phyloP scores from a whole-genome alignment of 2,797 vertebrate species.

The Yasuhikotakia modesta region DNA sequence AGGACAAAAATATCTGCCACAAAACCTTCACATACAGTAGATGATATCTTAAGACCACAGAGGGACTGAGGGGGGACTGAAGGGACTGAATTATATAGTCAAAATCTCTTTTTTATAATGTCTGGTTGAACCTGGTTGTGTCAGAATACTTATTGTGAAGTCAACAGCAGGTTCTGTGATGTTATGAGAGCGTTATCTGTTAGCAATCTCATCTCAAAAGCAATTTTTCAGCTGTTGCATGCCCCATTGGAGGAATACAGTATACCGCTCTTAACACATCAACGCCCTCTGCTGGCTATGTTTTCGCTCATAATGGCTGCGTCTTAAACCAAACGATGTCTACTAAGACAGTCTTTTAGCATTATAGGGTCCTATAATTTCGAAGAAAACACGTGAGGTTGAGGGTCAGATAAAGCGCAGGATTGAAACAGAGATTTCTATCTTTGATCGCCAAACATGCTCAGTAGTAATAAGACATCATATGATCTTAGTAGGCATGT shows the following conservation, averaged over 20 bases:
- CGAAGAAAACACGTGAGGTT: slow-evolving; percentile 39
- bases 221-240: background rate
- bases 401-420: slow-evolving; percentile 34
- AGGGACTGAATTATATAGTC: slow-evolving; percentile 1
- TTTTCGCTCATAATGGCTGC: background rate
- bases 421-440: slow-evolving; percentile 27
- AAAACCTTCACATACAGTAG: background rate
- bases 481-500: no score
- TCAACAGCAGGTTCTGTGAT: background rate
- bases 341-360: background rate
- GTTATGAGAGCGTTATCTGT: background rate
- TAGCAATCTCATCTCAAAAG: background rate
- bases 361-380: background rate
- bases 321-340: background rate
- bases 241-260: background rate
- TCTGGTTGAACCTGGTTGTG: background rate
- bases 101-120: background rate
- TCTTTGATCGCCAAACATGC: no score
- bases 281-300: background rate
- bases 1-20: background rate
- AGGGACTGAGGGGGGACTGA: background rate
- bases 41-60: background rate
- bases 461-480: no score
- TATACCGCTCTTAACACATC: background rate
- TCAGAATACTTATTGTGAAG: background rate